Conservation (phyloP, 2,113 vertebrate species). For the Mungos mungo region DNA sequence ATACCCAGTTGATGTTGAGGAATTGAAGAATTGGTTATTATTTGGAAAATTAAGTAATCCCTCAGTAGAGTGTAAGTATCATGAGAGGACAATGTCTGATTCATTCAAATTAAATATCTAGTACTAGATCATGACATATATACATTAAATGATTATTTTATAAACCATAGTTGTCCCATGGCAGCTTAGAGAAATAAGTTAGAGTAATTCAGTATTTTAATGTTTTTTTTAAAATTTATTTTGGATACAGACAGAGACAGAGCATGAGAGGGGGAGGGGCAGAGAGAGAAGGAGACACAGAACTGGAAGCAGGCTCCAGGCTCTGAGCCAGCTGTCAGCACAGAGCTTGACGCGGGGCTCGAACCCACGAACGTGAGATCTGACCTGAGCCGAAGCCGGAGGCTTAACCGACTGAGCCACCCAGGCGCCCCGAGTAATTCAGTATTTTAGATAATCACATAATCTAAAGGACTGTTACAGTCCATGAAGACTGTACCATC, state of each 20-base stretch:
- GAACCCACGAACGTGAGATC: too few relatives aligned
- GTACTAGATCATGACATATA: not conserved
- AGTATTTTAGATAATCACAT: not conserved
- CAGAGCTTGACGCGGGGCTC: too few relatives aligned
- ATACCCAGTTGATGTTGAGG: not conserved
- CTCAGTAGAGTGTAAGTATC: not conserved
- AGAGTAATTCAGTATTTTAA: not conserved
- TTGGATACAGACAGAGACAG: too few relatives aligned
- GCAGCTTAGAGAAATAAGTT: not conserved
- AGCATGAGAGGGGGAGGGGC: too few relatives aligned
- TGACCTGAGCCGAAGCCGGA: too few relatives aligned
- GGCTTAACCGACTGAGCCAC: too few relatives aligned
- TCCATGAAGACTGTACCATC: not conserved
- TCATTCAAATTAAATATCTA: not conserved
- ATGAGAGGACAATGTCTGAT: not conserved
- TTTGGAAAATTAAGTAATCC: not conserved
- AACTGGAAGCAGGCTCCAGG: too few relatives aligned
- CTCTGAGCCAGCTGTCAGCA: too few relatives aligned
- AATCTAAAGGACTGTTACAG: not conserved
- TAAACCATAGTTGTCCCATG: not conserved
- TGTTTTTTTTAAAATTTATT: too few relatives aligned
- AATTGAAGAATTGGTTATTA: not conserved
- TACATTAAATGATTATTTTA: not conserved
- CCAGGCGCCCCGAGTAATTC: too few relatives aligned
- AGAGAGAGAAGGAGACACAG: too few relatives aligned